These are phyloP conservation scores for Monochamus alternatus DNA, from an alignment of 2,888 invertebrate species.

Conservation along the genomic window DNA sequence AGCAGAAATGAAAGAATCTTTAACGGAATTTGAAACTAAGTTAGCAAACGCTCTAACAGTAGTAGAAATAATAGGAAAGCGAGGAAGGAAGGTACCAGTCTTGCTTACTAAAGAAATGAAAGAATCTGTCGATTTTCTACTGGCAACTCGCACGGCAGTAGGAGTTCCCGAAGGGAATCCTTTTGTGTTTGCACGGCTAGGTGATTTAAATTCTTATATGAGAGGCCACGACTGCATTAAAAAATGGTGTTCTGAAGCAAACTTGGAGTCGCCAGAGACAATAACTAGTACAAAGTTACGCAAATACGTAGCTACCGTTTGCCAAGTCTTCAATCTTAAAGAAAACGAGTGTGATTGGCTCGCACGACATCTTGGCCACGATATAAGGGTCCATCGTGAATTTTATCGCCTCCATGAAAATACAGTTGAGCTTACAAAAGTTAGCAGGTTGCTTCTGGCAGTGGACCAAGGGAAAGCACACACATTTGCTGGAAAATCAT, in stretches of 20 bases:
- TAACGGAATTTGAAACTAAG: constrained; percentile 44
- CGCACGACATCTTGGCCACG: constrained; percentile 55
- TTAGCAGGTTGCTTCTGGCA: constrained; percentile 52
- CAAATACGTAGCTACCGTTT: constrained; percentile 53
- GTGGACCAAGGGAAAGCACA: constrained; percentile 50
- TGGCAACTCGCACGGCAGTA: constrained; percentile 28
- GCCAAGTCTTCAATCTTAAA: constrained; percentile 51
- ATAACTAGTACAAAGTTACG: constrained; percentile 47
- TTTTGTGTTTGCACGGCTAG: constrained; percentile 42
- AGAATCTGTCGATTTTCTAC: constrained; percentile 39
- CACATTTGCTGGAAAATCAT: constrained; percentile 32
- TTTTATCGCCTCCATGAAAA: constrained; percentile 55
- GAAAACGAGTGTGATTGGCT: constrained; percentile 56
- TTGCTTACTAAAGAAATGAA: constrained; percentile 46
- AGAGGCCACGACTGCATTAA: constrained; percentile 30
- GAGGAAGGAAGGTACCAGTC: constrained; percentile 47
- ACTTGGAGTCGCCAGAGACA: constrained; percentile 34
- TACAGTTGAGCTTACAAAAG: constrained; percentile 53
- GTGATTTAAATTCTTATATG: constrained; percentile 23
- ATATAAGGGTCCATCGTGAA: constrained; percentile 53
- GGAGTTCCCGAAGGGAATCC: constrained; percentile 36
- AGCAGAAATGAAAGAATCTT: constrained; percentile 44
- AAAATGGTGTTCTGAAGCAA: constrained; percentile 35
- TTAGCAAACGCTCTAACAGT: constrained; percentile 41
- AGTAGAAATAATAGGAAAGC: constrained; percentile 36